Conservation (phyloP, 2,888 invertebrate genomes). For the Cabera pusaria region DNA sequence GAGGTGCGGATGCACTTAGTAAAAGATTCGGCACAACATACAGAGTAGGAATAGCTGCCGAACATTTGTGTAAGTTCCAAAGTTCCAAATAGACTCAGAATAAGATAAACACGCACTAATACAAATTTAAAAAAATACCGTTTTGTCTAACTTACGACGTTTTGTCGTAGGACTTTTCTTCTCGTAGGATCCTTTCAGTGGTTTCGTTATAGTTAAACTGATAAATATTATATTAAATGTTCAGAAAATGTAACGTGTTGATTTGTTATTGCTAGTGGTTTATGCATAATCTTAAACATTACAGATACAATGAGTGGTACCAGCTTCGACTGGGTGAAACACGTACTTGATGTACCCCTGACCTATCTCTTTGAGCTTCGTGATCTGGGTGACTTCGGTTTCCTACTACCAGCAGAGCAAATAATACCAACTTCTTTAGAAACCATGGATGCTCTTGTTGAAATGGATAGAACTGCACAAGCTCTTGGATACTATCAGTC, state of each 20-base stretch:
- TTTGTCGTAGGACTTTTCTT: too few relatives aligned
- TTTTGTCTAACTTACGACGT: too few relatives aligned
- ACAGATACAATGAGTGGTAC: constrained; percentile 77
- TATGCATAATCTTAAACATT: constrained; percentile 25
- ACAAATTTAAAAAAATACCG: too few relatives aligned
- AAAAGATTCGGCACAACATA: constrained; percentile 56
- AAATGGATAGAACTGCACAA: constrained; percentile 63
- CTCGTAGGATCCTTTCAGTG: too few relatives aligned
- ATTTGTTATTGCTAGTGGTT: too few relatives aligned
- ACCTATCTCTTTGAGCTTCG: constrained; percentile 84
- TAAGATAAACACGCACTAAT: too few relatives aligned
- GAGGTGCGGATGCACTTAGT: constrained; percentile 50
- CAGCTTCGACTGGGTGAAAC: constrained; percentile 84
- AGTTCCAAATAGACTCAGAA: too few relatives aligned
- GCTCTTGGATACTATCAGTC: constrained; percentile 54
- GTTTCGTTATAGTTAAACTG: too few relatives aligned
- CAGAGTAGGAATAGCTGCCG: constrained; percentile 61
- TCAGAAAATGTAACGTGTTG: too few relatives aligned
- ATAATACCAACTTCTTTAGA: constrained; percentile 84
- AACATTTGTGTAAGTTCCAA: constrained; percentile 76
- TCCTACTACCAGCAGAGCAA: constrained; percentile 77
- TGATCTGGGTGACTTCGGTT: constrained; percentile 82
- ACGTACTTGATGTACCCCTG: constrained; percentile 72
- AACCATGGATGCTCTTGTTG: constrained; percentile 81
- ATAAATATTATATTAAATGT: too few relatives aligned